phyloP scores from a whole-genome alignment of 2,113 vertebrate genomes.

The Entosphenus tridentatus region DNA sequence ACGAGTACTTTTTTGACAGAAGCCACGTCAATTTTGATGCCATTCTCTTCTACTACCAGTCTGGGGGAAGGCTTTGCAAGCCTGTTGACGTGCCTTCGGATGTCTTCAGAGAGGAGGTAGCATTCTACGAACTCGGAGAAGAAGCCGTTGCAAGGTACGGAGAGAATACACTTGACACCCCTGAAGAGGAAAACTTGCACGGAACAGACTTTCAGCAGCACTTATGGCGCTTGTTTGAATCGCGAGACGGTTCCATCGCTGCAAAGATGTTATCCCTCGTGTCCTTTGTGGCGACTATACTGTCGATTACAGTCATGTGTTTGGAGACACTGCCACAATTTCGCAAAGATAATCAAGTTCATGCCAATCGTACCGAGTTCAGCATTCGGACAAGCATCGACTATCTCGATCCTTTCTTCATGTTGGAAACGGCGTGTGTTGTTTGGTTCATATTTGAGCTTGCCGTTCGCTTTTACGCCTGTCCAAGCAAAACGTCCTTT shows the following conservation, averaged over 20 bases:
- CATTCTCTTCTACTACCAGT: slow-evolving; percentile 4
- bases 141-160: neutral
- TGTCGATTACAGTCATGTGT: slow-evolving; percentile 80
- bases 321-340: slow-evolving; percentile 69
- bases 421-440: slow-evolving; percentile 2
- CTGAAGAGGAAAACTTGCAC: slow-evolving; percentile 18
- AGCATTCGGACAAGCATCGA: neutral
- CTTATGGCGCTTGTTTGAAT: slow-evolving; percentile 70
- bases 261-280: slow-evolving; percentile 62
- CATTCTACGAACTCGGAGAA: slow-evolving; percentile 1
- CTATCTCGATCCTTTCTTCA: neutral
- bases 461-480: neutral
- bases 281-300: slow-evolving; percentile 61
- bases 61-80: neutral
- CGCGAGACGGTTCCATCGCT: slow-evolving; percentile 50
- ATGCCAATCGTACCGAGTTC: no score
- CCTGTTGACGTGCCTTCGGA: slow-evolving; percentile 1
- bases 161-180: no score
- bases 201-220: slow-evolving; percentile 26
- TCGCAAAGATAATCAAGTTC: slow-evolving; percentile 25
- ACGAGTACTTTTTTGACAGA: slow-evolving; percentile 5
- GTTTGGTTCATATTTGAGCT: slow-evolving; percentile 3
- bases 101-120: neutral
- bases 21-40: neutral
- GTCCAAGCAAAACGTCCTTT: neutral